Evolutionary conservation across 2,888 invertebrate genomes (phyloP), one percentile per base, ranked within the genome.

Genomic region (Reticulitermes lucifugus): DNA sequence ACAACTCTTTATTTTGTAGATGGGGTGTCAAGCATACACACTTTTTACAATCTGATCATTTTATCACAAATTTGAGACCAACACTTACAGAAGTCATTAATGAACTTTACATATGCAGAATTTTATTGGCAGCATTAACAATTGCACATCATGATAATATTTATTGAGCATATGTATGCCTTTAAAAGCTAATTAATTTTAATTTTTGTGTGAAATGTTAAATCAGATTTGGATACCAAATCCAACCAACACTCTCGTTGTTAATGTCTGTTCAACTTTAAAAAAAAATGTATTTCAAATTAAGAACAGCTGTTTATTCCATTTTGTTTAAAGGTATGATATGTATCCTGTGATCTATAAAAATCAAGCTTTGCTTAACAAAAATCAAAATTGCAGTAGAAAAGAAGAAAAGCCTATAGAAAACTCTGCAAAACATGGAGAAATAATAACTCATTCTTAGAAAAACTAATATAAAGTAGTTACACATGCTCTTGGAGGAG

Each of bases 161-260:
- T 73, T 73, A 35, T 21, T 73, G 73, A 35, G 41, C 29, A 77
- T n/a, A 77, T 46, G 7, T 35, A 22, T n/a, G 7, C 35, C 35
- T 60, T n/a, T 65, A 35, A 75, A 75, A 35, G 6, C 75, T 29
- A 35, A 41, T 75, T 18, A 14, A 25, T 41, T 75, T 75, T 7
- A 35, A 4, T 75, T 75, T 25, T 21, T 41, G 0, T 41, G 7
- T 75, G 21, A 18, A 55, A 35, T 59, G 59, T 79, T 81, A 81
- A 81, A 70, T 81, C 43, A 81, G 81, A 70, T 81, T 81, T 81
- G 81, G 70, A 65, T 81, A 70, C 70, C 81, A 81, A 81, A 81
- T 46, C 81, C 81, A 81, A 81, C 43, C 81, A 81, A 81, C 77
- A 77, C 46, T 14, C 10, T 46, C 21, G 9, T 5, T 4, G 7